Evolutionary conservation across 2,113 vertebrate genomes (phyloP).

Genomic region (Nothocercus julius): DNA sequence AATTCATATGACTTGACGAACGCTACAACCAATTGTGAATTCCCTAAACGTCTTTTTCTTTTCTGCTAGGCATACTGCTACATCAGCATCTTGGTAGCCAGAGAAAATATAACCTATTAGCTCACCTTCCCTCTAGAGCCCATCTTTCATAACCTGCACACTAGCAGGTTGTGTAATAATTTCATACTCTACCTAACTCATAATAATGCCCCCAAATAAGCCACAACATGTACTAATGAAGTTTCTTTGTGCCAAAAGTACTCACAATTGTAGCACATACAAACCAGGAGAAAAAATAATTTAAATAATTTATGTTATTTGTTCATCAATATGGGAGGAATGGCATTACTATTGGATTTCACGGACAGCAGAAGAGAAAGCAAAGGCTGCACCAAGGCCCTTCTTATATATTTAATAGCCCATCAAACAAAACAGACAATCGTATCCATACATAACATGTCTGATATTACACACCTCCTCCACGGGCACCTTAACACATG

Average conservation of each 20-base stretch:
- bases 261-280: neutral
- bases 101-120: neutral
- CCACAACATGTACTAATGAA: neutral
- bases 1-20: neutral
- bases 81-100: neutral
- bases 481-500: neutral
- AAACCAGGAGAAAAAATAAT: neutral
- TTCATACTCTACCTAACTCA: neutral
- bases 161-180: slow-evolving; percentile 14
- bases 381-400: neutral
- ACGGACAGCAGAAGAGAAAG: neutral
- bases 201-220: neutral
- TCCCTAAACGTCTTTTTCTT: neutral
- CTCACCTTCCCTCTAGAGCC: neutral
- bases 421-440: neutral
- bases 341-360: neutral
- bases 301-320: neutral
- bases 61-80: neutral
- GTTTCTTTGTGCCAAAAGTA: neutral
- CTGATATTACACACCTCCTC: neutral
- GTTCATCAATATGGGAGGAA: neutral
- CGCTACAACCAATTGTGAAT: neutral
- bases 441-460: neutral
- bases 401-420: neutral
- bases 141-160: slow-evolving; percentile 47